Conservation (phyloP, 2,113 vertebrate genomes). For the Rhea americana region DNA sequence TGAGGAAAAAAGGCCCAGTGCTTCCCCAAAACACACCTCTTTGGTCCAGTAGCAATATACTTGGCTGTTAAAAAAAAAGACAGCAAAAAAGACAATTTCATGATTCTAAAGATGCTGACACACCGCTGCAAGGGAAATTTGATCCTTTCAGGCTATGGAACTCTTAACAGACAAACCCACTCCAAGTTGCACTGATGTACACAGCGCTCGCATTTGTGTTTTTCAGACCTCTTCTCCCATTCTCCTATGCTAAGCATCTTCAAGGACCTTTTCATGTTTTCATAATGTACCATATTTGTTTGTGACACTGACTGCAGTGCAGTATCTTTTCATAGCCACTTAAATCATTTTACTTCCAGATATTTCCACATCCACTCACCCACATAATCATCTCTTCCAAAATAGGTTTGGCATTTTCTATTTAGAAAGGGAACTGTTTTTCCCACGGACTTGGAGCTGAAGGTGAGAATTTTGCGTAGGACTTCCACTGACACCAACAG, state of each 20-base stretch:
- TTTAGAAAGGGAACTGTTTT: background rate
- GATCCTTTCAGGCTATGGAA: background rate
- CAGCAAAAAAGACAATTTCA: background rate
- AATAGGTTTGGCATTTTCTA: background rate
- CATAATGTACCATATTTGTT: background rate
- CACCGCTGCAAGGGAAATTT: slow-evolving; percentile 6
- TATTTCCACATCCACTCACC: background rate
- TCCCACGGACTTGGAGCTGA: background rate
- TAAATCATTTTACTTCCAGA: background rate
- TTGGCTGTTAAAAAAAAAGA: background rate
- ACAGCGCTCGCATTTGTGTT: background rate
- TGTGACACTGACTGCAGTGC: background rate
- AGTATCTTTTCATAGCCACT: background rate
- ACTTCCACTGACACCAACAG: background rate
- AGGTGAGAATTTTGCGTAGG: background rate
- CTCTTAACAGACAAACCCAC: background rate
- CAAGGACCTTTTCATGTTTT: background rate
- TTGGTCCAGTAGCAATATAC: background rate
- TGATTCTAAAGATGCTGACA: slow-evolving; percentile 4
- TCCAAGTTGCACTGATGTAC: background rate
- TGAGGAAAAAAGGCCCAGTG: background rate
- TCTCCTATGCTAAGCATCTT: slow-evolving; percentile 3
- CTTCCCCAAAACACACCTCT: background rate
- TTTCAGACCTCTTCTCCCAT: background rate
- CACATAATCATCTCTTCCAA: background rate